Evolutionary conservation across 2,113 vertebrate genomes (phyloP), one percentile per base, ranked within the genome.

Genomic region (Hippoglossus stenolepis): DNA sequence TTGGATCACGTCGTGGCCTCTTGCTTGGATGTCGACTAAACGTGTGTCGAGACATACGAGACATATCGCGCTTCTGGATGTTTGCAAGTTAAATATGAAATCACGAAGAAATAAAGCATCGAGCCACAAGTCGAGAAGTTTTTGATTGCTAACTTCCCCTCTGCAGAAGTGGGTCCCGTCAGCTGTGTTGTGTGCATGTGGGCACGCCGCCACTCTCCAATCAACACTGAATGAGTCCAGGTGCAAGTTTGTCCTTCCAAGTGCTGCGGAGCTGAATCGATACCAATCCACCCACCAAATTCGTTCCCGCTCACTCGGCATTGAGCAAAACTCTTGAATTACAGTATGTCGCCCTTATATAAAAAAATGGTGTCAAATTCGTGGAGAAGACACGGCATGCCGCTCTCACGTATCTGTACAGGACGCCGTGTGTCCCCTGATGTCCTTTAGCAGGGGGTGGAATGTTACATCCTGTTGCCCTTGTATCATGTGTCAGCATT

Each of bases 191-290:
- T 60, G 56, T 57, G 76, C 57, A 53, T 59, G 85, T 45, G 71
- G 88, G 91, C 91, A 76, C 53, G 62, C 51, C 86, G 90, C 91
- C 90, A 85, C 77, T 68, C 73, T 82, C 88, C 87, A 91, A 91
- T 92, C 91, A 90, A 51, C 75, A 53, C 2, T 88, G 90, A 91
- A 89, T 87, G 88, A 84, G 88, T 89, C 88, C 90, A 91, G 90
- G 87, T 93, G 91, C 88, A 35, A 49, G 85, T 88, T 85, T 90
- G 91, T 93, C 89, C 90, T 91, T 93, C 89, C 88, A 89, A 89
- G 81, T 23, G 51, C 69, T 66, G 23, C 65, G 5, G 70, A 77
- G 81, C 73, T 75, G 85, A 91, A 84, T 87, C 49, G 62, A 89
- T 90, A 89, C 53, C 83, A 86, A 84, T 81, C 79, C 84, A 28